Conservation (phyloP, 2,888 invertebrate species). For the Scaptomyza tumidula region DNA sequence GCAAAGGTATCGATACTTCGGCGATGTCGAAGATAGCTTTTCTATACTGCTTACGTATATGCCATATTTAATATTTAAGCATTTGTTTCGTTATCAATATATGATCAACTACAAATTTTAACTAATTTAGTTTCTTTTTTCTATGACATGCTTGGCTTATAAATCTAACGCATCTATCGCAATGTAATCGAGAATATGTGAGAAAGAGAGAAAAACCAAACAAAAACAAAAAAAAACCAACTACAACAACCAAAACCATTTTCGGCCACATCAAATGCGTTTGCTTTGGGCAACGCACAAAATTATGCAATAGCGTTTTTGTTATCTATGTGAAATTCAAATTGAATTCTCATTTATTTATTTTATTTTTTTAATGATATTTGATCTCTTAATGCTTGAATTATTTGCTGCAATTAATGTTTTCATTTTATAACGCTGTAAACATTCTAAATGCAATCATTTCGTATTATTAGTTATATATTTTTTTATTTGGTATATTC, state of each 20-base stretch:
- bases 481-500: conserved; percentile 39
- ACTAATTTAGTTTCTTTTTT: conserved; percentile 83
- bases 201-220: conserved; percentile 22
- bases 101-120: conserved; percentile 67
- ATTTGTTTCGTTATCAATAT: conserved; percentile 25
- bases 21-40: conserved; percentile 2
- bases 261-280: conserved; percentile 63
- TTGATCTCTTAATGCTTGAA: conserved; percentile 71
- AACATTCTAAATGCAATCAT: conserved; percentile 61
- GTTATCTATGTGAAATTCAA: conserved; percentile 46
- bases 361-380: conserved; percentile 44
- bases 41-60: background rate
- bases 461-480: conserved; percentile 49
- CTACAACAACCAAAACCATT: conserved; percentile 51
- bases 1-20: conserved; percentile 22
- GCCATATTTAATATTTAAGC: conserved; percentile 12
- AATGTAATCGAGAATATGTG: conserved; percentile 66
- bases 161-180: conserved; percentile 74
- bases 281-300: conserved; percentile 56
- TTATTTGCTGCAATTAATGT: conserved; percentile 62
- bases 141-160: conserved; percentile 83
- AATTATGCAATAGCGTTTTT: conserved; percentile 72
- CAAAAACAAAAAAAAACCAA: conserved; percentile 22
- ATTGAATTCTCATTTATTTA: conserved; percentile 50
- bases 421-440: conserved; percentile 64